Percentiles rank a stretch among this genome's conserved stretches.
Evolutionary conservation across 30 jellyfish, hydroid and myxozoan species (phyloP).

Genomic region (Rhopilema esculentum): DNA sequence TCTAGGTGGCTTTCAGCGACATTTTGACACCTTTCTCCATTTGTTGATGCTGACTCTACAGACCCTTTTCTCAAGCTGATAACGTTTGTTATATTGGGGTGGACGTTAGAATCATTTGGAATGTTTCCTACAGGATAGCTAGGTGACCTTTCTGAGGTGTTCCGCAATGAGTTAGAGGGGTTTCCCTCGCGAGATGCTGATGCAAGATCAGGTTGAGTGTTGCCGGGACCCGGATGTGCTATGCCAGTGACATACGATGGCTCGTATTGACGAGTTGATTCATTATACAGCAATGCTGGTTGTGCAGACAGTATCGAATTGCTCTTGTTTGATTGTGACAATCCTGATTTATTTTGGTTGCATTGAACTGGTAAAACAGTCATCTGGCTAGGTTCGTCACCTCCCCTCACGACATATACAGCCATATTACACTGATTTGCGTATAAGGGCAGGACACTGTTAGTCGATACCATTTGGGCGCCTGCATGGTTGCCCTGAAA

Average conservation of each 20-base stretch:
- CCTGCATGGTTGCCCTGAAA: background rate
- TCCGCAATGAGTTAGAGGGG: background rate
- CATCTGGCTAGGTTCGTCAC: constrained; percentile 33
- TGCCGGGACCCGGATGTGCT: constrained; percentile 20
- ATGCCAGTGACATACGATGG: constrained; percentile 65
- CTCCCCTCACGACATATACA: constrained; percentile 44
- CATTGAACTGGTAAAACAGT: constrained; percentile 35
- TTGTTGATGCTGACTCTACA: constrained; percentile 1
- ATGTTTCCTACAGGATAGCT: background rate
- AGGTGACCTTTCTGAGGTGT: background rate
- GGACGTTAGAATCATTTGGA: background rate
- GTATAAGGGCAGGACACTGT: background rate
- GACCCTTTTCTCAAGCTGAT: constrained; percentile 48
- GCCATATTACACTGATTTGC: constrained; percentile 61
- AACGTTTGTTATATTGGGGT: constrained; percentile 44
- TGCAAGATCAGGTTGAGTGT: background rate
- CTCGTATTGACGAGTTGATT: constrained; percentile 42
- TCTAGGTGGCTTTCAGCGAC: background rate
- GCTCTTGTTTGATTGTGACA: constrained; percentile 7
- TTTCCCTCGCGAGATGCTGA: background rate
- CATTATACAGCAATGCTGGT: constrained; percentile 45
- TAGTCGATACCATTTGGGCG: background rate
- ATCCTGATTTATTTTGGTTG: constrained; percentile 3
- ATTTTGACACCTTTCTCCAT: background rate
- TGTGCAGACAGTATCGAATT: constrained; percentile 41